Evolutionary conservation across 2,113 vertebrate genomes (phyloP), one percentile per base, ranked within the genome.

Genomic region (Ailurus styani): DNA sequence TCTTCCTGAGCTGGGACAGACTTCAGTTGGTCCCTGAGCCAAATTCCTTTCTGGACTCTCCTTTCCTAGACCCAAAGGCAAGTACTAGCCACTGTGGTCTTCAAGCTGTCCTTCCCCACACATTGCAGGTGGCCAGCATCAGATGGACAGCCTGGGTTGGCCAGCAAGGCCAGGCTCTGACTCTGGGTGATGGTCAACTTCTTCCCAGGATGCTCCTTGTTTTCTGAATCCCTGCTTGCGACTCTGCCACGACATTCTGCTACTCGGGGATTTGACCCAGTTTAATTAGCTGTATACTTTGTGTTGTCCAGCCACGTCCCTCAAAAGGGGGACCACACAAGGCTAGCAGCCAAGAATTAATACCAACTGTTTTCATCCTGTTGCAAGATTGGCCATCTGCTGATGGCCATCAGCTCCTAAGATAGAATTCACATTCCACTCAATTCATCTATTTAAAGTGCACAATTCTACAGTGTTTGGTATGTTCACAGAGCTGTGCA

Each of bases 111-210:
- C 57, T 34, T 27, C 15, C 9, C 79, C n/a, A 57, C 11, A 5
- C 0, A 0, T 27, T 57, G 42, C 21, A 0, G 21, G 3, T 14
- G 34, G 47, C 27, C n/a, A 70, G 50, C 1, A 5, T 18, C 31
- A 25, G 0, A 55, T 0, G 9, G 17, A 64, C 5, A 21, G n/a
- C 15, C 45, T 45, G 27, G 25, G 25, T 1, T 40, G 17, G 42
- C 42, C 79, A 70, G 13, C 13, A 21, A 66, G 5, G 40, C 18
- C 7, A 0, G 57, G 5, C 42, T 54, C 68, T 78, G 37, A 5
- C n/a, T 57, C 45, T 7, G 2, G 0, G 20, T 1, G 37, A 45
- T 10, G 37, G 20, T 52, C n/a, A 14, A 1, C 40, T 40, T 66
- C 64, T 21, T 1, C 40, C 29, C 21, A 29, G 6, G 11, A 7